phyloP scores from a whole-genome alignment of 1,140 invertebrate species.

The Bombus waltoni region DNA sequence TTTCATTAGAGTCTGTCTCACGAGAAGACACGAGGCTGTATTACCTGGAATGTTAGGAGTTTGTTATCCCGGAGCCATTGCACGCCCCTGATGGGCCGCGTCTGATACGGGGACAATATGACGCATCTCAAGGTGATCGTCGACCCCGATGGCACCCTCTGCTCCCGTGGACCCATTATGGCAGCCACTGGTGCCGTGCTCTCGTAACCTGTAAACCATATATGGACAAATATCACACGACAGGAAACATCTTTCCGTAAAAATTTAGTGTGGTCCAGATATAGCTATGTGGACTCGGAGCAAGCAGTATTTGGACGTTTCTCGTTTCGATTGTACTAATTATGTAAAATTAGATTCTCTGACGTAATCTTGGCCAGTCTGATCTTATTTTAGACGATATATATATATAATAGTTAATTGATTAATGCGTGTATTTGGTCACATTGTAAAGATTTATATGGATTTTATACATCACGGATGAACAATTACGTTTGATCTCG shows the following conservation, averaged over 20 bases:
- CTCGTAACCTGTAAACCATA: slow-evolving; percentile 79
- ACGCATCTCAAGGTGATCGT: slow-evolving; percentile 82
- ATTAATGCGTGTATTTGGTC: no score
- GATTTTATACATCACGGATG: no score
- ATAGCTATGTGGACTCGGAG: neutral
- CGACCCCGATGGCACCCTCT: slow-evolving; percentile 79
- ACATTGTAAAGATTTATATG: no score
- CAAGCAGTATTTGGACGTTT: no score
- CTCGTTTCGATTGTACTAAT: no score
- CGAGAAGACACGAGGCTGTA: slow-evolving; percentile 7
- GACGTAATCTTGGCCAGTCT: no score
- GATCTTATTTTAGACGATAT: no score
- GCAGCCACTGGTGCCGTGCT: slow-evolving; percentile 80
- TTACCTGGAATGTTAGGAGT: slow-evolving; percentile 82
- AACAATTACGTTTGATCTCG: no score
- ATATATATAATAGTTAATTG: no score
- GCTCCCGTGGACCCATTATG: slow-evolving; percentile 81
- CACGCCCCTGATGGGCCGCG: slow-evolving; percentile 79
- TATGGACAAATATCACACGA: slow-evolving; percentile 65
- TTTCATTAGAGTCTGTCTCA: slow-evolving; percentile 55
- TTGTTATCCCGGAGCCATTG: slow-evolving; percentile 82
- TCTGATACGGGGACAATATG: slow-evolving; percentile 80
- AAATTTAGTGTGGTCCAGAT: neutral
- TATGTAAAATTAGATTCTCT: no score
- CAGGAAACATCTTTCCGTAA: neutral